These are phyloP conservation scores for Pyrochroa serraticornis DNA, from an alignment of 2,888 invertebrate genomes.

Conservation along the genomic window DNA sequence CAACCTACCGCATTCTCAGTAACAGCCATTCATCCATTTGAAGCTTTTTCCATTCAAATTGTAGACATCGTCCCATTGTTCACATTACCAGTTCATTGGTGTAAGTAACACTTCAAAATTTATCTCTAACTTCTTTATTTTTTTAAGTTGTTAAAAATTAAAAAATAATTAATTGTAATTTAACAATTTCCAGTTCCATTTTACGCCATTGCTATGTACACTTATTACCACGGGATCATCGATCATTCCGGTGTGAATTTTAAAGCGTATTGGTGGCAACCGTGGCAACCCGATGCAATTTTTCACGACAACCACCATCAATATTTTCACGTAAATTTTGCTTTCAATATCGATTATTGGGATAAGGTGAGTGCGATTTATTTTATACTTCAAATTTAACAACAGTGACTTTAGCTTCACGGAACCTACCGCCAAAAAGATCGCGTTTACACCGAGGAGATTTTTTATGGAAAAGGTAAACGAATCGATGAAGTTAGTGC, in stretches of 20 bases:
- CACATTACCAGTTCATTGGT: constrained; percentile 68
- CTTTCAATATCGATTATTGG: constrained; percentile 73
- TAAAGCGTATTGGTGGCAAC: constrained; percentile 76
- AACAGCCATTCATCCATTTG: constrained; percentile 75
- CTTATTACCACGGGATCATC: constrained; percentile 76
- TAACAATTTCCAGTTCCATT: constrained; percentile 53
- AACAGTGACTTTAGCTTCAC: constrained; percentile 62
- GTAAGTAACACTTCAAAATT: constrained; percentile 58
- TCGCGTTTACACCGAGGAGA: constrained; percentile 71
- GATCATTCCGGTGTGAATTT: constrained; percentile 79
- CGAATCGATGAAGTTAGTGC: constrained; percentile 59
- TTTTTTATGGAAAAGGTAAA: constrained; percentile 67
- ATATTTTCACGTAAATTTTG: constrained; percentile 79
- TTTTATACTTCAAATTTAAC: neutral
- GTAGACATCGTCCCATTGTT: constrained; percentile 68
- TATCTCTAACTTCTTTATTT: neutral
- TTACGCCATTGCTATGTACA: constrained; percentile 60
- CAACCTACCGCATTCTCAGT: constrained; percentile 79
- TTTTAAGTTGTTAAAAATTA: constrained; percentile 1
- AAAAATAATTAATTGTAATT: too few species aligned
- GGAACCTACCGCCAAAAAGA: constrained; percentile 70
- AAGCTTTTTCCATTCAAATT: constrained; percentile 69
- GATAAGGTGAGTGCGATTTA: constrained; percentile 62
- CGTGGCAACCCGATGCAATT: constrained; percentile 75
- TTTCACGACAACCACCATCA: constrained; percentile 82